A percentile compares a stretch with the other conserved stretches of the same genome.
Evolutionary conservation across 35 echinoderm and acorn worm species (phyloP).

Genomic region (Patiria miniata): DNA sequence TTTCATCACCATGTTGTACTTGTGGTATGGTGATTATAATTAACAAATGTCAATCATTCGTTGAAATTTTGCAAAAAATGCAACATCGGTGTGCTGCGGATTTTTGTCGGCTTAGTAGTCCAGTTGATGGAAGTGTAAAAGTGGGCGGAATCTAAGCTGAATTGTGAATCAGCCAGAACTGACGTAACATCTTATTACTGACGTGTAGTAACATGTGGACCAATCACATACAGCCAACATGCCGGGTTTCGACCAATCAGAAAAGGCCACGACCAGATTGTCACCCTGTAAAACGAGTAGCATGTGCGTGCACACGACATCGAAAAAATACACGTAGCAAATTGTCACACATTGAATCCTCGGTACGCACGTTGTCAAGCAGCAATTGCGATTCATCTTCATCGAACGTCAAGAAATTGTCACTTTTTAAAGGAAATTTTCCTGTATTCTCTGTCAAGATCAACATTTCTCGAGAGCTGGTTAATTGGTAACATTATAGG

Average conservation of each 20-base stretch:
- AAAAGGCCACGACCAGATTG: conserved; percentile 65
- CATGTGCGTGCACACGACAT: neutral
- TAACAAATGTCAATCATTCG: too few relatives aligned
- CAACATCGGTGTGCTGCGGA: too few relatives aligned
- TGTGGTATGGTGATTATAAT: too few relatives aligned
- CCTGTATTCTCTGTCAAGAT: conserved; percentile 1
- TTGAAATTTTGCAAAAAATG: too few relatives aligned
- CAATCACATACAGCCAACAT: conserved; percentile 65
- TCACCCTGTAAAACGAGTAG: conserved; percentile 50
- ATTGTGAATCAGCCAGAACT: conserved; percentile 9
- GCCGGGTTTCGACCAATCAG: conserved; percentile 74
- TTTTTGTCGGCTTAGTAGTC: too few relatives aligned
- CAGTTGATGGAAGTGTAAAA: too few relatives aligned
- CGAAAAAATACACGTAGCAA: conserved; percentile 27
- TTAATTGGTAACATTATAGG: neutral
- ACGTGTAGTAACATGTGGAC: conserved; percentile 72
- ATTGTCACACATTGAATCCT: neutral
- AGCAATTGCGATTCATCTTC: neutral
- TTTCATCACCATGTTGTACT: too few relatives aligned
- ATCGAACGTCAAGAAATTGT: conserved; percentile 4
- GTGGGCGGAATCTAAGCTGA: neutral
- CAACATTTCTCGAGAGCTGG: neutral
- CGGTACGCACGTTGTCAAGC: neutral
- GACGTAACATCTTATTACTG: conserved; percentile 13
- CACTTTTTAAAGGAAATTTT: neutral